A percentile compares a stretch with the other conserved stretches of the same genome.
These are phyloP conservation scores for Lophura nycthemera DNA, from an alignment of 2,113 vertebrate species.

Conservation along the genomic window DNA sequence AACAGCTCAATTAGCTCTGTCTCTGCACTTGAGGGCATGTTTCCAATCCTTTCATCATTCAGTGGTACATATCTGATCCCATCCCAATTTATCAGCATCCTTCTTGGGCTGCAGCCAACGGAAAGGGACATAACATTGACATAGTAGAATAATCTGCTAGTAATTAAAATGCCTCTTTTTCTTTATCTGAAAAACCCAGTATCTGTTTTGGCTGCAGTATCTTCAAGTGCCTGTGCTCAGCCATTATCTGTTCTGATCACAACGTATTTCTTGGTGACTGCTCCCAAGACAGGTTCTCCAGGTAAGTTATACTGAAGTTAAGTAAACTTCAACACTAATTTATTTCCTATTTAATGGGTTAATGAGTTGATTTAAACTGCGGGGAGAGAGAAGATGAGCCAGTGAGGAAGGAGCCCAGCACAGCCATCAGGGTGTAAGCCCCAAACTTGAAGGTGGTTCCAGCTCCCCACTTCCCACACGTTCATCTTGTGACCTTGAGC, in stretches of 20 bases:
- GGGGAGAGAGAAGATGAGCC: neutral
- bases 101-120: slow-evolving; percentile 37
- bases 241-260: neutral
- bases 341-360: neutral
- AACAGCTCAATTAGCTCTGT: slow-evolving; percentile 63
- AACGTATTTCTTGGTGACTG: neutral
- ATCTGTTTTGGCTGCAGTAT: neutral
- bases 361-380: neutral
- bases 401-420: neutral
- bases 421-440: fast-evolving
- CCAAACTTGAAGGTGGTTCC: neutral
- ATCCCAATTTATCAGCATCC: slow-evolving; percentile 59
- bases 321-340: neutral
- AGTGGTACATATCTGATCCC: slow-evolving; percentile 44
- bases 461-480: neutral
- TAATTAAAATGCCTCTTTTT: slow-evolving; percentile 25
- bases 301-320: neutral
- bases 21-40: slow-evolving; percentile 23
- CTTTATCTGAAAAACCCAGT: neutral
- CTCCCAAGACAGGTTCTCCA: slow-evolving; percentile 5
- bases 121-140: slow-evolving; percentile 13
- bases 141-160: slow-evolving; percentile 19
- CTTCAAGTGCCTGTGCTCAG: neutral
- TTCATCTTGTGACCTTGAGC: slow-evolving; percentile 13
- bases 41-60: slow-evolving; percentile 54